A percentile compares a stretch with the other conserved stretches of the same genome.
These are phyloP conservation scores for Calephelis virginiensis DNA, from an alignment of 1,140 invertebrate genomes.

Conservation along the genomic window DNA sequence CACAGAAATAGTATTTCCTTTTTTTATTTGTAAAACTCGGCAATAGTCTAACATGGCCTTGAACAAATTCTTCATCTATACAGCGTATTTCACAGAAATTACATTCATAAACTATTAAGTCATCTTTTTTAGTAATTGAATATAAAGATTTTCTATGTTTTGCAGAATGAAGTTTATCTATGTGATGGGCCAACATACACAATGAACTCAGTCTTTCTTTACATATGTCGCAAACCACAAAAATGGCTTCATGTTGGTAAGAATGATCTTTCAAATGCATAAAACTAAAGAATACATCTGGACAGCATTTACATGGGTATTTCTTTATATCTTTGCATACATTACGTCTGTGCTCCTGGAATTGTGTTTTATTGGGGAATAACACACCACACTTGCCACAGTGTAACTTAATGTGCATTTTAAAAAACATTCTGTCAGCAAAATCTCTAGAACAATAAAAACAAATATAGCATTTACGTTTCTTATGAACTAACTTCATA, in stretches of 20 bases:
- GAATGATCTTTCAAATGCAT: conserved; percentile 65
- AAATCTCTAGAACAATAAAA: conserved; percentile 62
- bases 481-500: conserved; percentile 57
- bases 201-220: conserved; percentile 56
- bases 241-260: conserved; percentile 47
- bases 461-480: conserved; percentile 65
- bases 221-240: conserved; percentile 59
- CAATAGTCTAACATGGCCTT: conserved; percentile 42
- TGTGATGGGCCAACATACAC: conserved; percentile 55
- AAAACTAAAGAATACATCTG: conserved; percentile 43
- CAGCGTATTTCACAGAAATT: conserved; percentile 59
- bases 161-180: conserved; percentile 50
- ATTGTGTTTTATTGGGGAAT: conserved; percentile 41
- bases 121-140: conserved; percentile 37
- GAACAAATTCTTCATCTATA: conserved; percentile 40
- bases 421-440: conserved; percentile 61
- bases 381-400: conserved; percentile 52
- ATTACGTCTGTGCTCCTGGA: conserved; percentile 43
- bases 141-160: conserved; percentile 39
- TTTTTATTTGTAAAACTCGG: conserved; percentile 49
- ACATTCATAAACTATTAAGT: conserved; percentile 42
- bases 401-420: conserved; percentile 63
- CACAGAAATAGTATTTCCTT: conserved; percentile 58
- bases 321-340: conserved; percentile 45
- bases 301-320: conserved; percentile 51